These are phyloP conservation scores for Hippocampus mohnikei DNA, from an alignment of 2,113 vertebrate genomes.

Conservation along the genomic window DNA sequence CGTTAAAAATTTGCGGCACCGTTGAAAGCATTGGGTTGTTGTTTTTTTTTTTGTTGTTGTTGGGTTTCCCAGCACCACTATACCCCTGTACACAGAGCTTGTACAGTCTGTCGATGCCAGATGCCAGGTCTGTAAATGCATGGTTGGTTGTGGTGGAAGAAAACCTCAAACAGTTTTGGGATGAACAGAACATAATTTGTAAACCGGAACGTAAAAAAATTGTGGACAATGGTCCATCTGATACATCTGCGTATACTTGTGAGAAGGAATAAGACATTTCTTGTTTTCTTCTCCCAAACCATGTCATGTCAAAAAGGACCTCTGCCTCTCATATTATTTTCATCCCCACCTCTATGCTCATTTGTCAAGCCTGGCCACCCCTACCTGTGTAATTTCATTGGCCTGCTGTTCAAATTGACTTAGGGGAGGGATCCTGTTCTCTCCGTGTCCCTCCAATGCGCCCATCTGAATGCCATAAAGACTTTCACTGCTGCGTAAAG, in stretches of 20 bases:
- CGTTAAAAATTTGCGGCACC: neutral
- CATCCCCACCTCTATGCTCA: slow-evolving; percentile 56
- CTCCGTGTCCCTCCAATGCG: slow-evolving; percentile 29
- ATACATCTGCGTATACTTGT: neutral
- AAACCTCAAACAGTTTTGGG: neutral
- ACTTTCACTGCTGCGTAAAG: slow-evolving; percentile 57
- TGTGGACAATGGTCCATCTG: neutral
- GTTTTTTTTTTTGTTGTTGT: neutral
- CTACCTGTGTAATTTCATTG: slow-evolving; percentile 70
- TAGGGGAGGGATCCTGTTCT: slow-evolving; percentile 53
- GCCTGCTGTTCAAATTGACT: slow-evolving; percentile 71
- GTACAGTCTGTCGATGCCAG: no score
- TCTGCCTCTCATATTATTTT: slow-evolving; percentile 60
- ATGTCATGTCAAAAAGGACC: slow-evolving; percentile 31
- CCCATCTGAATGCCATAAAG: slow-evolving; percentile 62
- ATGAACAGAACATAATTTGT: neutral
- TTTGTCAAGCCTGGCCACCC: slow-evolving; percentile 61
- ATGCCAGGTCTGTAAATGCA: neutral
- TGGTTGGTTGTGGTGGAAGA: neutral
- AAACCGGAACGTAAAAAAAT: neutral
- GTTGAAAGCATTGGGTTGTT: neutral
- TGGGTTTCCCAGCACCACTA: neutral
- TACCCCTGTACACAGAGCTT: no score
- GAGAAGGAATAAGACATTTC: slow-evolving; percentile 17
- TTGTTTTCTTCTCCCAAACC: slow-evolving; percentile 17